These are phyloP conservation scores for Bombylius discolor DNA, from an alignment of 2,888 invertebrate genomes.

Conservation along the genomic window DNA sequence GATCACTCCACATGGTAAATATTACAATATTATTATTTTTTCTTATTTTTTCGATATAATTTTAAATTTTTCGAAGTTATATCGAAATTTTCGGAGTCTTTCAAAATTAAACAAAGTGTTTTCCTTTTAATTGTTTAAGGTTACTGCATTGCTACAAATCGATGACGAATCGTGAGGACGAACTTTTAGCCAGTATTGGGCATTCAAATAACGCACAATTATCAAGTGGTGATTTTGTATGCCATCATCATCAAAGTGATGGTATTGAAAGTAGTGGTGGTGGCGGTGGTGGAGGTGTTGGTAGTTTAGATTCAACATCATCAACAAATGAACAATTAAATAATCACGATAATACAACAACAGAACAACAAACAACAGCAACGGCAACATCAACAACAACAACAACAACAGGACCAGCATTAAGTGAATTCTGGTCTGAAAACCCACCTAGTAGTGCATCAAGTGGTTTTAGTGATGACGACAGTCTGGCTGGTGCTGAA, in stretches of 20 bases:
- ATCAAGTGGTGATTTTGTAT: constrained; percentile 10
- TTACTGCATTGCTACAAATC: constrained; percentile 59
- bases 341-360: constrained; percentile 30
- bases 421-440: constrained; percentile 36
- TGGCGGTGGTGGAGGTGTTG: constrained; percentile 8
- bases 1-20: constrained; percentile 82
- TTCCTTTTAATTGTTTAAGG: constrained; percentile 25
- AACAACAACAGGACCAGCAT: constrained; percentile 20
- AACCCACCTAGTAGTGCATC: constrained; percentile 61
- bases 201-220: constrained; percentile 23
- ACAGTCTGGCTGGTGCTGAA: constrained; percentile 62
- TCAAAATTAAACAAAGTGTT: too few relatives aligned
- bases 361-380: constrained; percentile 18
- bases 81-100: too few relatives aligned
- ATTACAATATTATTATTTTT: neutral
- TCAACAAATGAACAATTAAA: constrained; percentile 17
- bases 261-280: constrained; percentile 17
- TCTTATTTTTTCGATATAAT: neutral
- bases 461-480: constrained; percentile 83
- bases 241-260: constrained; percentile 11
- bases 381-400: constrained; percentile 21
- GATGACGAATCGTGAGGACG: constrained; percentile 63
- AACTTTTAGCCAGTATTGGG: constrained; percentile 36
- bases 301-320: constrained; percentile 9
- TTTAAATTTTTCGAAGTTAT: neutral